Evolutionary conservation across 1,140 invertebrate genomes (phyloP), one percentile per base, ranked within the genome.

Genomic region (Drosophila novamexicana): DNA sequence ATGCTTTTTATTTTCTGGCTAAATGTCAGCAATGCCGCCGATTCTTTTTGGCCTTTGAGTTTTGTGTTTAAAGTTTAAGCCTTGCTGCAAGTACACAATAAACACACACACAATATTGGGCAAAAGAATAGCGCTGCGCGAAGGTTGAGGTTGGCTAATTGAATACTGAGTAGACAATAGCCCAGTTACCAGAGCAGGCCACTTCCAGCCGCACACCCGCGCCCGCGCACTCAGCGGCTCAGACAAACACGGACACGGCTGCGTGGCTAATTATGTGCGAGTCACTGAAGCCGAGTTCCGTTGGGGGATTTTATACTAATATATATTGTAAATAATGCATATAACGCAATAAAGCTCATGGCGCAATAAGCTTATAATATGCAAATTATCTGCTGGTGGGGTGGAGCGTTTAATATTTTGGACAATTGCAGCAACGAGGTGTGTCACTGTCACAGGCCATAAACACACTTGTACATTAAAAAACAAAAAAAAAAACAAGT

Each of bases 211-310:
- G 32, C 9, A 39, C 9, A 4, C n/a, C 62, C n/a, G 7, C 14
- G 2, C 34, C 52, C 8, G 12, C 61, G n/a, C n/a, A 10, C 16
- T 34, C 34, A 52, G 42, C 34, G 44, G 52, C 67, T 66, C 29
- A 54, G 22, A 64, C 22, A 29, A 16, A 65, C 37, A 42, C 44
- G 65, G 65, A 74, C 44, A 73, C 49, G 63, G 71, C 58, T 68
- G 32, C 59, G 59, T 75, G 72, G 67, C 72, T 70, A 64, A 75
- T 75, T 75, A 67, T 75, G 66, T 64, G 73, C 69, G 75, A 77
- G 37, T 72, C 75, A 73, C 62, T 67, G 69, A 77, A 77, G 75
- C 75, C 63, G 42, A 77, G 69, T 73, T 77, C 75, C 71, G 75
- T 73, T 69, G 65, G 39, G 57, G 56, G 54, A 36, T 14, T 12